These are phyloP conservation scores for Ormyrus labotus DNA, from an alignment of 2,888 invertebrate genomes.

Conservation along the genomic window DNA sequence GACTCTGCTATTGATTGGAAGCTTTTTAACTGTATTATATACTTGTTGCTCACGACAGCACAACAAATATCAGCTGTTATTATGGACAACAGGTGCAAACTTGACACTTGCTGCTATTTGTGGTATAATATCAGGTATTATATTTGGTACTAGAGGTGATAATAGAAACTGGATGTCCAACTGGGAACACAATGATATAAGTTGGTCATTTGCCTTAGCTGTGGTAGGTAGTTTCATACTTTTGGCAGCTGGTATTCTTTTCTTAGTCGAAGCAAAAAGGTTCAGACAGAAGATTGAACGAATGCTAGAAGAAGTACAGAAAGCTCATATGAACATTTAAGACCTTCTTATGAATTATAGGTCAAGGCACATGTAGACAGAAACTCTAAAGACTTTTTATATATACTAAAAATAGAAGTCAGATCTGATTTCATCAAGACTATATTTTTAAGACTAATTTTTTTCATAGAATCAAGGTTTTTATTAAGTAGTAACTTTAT, in stretches of 20 bases:
- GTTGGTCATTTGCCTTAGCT: conserved; percentile 95
- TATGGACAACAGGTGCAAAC: conserved; percentile 85
- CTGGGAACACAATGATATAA: conserved; percentile 95
- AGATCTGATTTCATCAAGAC: background rate
- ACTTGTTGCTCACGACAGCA: conserved; percentile 86
- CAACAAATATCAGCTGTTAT: conserved; percentile 85
- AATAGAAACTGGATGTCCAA: conserved; percentile 97
- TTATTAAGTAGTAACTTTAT: conserved; percentile 4
- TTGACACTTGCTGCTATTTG: conserved; percentile 85
- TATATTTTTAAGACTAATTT: background rate
- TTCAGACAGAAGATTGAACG: conserved; percentile 85
- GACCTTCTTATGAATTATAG: background rate
- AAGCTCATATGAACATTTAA: conserved; percentile 80
- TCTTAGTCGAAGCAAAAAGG: conserved; percentile 88
- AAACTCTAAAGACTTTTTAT: too few relatives aligned
- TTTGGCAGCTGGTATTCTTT: conserved; percentile 87
- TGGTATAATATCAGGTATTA: conserved; percentile 89
- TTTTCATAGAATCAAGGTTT: background rate
- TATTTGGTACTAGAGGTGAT: conserved; percentile 94
- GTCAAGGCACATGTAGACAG: too few relatives aligned
- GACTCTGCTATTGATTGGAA: conserved; percentile 86
- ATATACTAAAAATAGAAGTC: too few relatives aligned
- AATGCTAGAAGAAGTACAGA: conserved; percentile 83
- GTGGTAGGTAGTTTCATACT: conserved; percentile 87
- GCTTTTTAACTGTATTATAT: conserved; percentile 85